These are phyloP conservation scores for Phoxinus phoxinus DNA, from an alignment of 2,113 vertebrate species.

Conservation along the genomic window DNA sequence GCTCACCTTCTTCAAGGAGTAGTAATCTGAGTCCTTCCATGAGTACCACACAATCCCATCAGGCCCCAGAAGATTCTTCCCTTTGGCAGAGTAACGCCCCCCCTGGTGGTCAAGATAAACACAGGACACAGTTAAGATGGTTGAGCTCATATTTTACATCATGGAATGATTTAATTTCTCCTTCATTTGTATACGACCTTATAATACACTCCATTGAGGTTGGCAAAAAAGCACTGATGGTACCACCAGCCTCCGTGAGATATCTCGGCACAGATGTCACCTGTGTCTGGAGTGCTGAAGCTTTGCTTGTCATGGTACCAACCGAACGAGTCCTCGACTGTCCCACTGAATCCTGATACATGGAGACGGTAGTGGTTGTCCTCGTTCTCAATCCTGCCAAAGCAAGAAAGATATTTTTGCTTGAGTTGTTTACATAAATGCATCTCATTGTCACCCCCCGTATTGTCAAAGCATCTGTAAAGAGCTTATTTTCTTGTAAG, in stretches of 20 bases:
- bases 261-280: slow-evolving; percentile 87
- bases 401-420: slow-evolving; percentile 1
- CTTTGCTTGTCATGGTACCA: slow-evolving; percentile 89
- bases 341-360: slow-evolving; percentile 83
- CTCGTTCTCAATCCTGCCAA: slow-evolving; percentile 81
- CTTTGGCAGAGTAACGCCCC: slow-evolving; percentile 79
- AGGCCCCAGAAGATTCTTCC: slow-evolving; percentile 76
- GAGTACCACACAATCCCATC: slow-evolving; percentile 87
- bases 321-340: slow-evolving; percentile 83
- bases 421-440: not conserved
- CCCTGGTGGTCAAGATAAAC: slow-evolving; percentile 70
- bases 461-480: no score
- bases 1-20: slow-evolving; percentile 84
- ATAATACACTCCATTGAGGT: slow-evolving; percentile 89
- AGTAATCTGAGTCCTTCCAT: slow-evolving; percentile 88
- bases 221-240: slow-evolving; percentile 88
- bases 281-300: slow-evolving; percentile 86
- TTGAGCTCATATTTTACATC: not conserved
- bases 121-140: not conserved
- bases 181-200: slow-evolving; percentile 67
- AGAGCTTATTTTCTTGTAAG: not conserved
- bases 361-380: slow-evolving; percentile 83
- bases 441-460: no score
- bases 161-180: not conserved
- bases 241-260: slow-evolving; percentile 91